Percentiles rank a stretch among this genome's conserved stretches.
These are phyloP conservation scores for Sula dactylatra DNA, from an alignment of 2,113 vertebrate genomes.

Conservation along the genomic window DNA sequence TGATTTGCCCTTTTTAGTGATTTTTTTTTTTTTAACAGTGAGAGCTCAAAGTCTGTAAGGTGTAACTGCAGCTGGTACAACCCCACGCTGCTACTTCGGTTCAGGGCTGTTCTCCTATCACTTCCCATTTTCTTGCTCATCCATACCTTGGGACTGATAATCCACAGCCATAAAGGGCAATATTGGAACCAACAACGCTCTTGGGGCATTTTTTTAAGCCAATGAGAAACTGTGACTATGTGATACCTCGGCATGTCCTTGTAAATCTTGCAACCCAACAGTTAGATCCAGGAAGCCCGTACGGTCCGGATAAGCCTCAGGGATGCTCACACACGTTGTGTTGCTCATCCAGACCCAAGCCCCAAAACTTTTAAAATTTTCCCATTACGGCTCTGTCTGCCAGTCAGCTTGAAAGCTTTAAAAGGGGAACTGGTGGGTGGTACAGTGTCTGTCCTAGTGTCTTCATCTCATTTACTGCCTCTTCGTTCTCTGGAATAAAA, in stretches of 20 bases:
- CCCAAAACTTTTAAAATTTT: neutral
- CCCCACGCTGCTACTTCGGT: fast-evolving
- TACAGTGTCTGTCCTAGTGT: slow-evolving; percentile 14
- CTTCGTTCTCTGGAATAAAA: slow-evolving; percentile 32
- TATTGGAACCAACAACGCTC: neutral
- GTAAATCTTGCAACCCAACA: neutral
- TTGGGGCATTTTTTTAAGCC: neutral
- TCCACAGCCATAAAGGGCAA: neutral
- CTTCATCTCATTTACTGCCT: slow-evolving; percentile 32
- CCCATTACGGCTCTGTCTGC: neutral
- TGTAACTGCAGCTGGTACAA: neutral
- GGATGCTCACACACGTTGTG: neutral
- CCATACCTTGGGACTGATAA: neutral
- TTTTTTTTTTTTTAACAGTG: neutral
- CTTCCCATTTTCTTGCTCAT: neutral
- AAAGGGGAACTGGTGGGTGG: slow-evolving; percentile 43
- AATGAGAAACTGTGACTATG: neutral
- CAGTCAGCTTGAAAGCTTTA: slow-evolving; percentile 21
- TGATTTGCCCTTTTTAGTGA: neutral
- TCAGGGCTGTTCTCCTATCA: neutral
- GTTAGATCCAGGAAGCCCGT: neutral
- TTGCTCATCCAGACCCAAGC: slow-evolving; percentile 24
- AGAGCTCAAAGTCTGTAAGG: neutral
- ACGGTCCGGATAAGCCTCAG: neutral
- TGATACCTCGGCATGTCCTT: neutral